Evolutionary conservation across 2,797 vertebrate genomes (phyloP).

Genomic region (Microctenopoma steveboyesi): DNA sequence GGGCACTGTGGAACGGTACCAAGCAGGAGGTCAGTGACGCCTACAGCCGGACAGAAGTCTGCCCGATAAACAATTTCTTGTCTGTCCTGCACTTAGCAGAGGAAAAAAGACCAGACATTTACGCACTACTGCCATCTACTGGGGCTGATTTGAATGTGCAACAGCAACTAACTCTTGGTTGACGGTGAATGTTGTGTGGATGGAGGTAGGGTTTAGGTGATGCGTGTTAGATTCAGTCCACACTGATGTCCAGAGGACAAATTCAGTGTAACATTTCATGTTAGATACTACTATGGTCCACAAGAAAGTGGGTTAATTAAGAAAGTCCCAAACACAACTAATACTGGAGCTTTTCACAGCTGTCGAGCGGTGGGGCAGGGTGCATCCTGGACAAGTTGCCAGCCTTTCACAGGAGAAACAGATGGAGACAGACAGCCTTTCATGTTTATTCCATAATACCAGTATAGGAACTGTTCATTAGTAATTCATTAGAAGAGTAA

Average conservation of each 20-base stretch:
- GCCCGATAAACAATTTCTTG: not conserved
- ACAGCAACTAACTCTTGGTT: not conserved
- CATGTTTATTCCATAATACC: too few relatives aligned
- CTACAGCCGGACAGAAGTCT: not conserved
- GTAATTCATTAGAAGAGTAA: not conserved
- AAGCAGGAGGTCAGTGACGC: slow-evolving; percentile 90
- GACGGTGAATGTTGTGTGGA: not conserved
- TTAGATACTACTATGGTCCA: not conserved
- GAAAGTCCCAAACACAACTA: too few relatives aligned
- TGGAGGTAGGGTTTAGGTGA: not conserved
- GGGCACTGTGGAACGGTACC: slow-evolving; percentile 96
- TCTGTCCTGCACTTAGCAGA: not conserved
- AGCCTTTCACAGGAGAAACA: too few relatives aligned
- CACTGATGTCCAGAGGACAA: not conserved
- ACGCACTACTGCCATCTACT: slow-evolving; percentile 66
- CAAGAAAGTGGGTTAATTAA: too few relatives aligned
- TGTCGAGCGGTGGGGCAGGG: too few relatives aligned
- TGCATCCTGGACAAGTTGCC: too few relatives aligned
- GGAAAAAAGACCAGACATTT: not conserved
- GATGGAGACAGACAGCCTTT: too few relatives aligned
- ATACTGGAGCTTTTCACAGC: too few relatives aligned
- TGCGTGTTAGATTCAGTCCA: not conserved
- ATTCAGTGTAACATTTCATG: too few relatives aligned
- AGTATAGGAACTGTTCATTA: too few relatives aligned
- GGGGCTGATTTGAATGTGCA: slow-evolving; percentile 29